Evolutionary conservation across 2,888 invertebrate species (phyloP).

Genomic region (Ischnus inquisitorius): DNA sequence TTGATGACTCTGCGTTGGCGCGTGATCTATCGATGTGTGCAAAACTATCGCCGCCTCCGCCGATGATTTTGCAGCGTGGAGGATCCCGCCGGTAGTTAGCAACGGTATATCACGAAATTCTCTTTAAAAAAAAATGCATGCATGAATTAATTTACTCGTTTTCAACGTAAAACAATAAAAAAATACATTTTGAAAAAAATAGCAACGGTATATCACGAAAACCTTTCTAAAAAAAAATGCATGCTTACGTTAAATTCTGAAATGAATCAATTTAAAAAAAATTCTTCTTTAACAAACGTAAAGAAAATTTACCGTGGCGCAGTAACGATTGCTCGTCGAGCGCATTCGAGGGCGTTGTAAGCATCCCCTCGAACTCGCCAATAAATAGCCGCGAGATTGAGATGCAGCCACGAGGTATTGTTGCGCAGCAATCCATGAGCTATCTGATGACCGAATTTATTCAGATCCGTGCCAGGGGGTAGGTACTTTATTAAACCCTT

Average conservation of each 20-base stretch:
- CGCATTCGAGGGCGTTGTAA: constrained; percentile 92
- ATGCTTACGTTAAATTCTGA: constrained; percentile 3
- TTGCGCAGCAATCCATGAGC: constrained; percentile 89
- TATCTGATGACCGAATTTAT: constrained; percentile 89
- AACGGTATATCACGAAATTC: constrained; percentile 91
- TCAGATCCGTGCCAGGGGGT: constrained; percentile 83
- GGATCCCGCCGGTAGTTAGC: constrained; percentile 90
- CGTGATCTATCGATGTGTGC: constrained; percentile 91
- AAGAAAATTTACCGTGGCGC: constrained; percentile 88
- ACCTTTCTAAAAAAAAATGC: constrained; percentile 86
- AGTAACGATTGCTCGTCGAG: constrained; percentile 91
- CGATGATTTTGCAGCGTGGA: constrained; percentile 89
- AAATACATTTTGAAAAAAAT: not conserved
- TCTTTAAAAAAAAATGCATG: constrained; percentile 85
- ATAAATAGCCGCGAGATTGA: constrained; percentile 92
- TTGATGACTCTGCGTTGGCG: constrained; percentile 87
- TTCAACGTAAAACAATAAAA: not conserved
- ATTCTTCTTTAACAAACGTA: not conserved
- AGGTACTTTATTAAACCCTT: constrained; percentile 85
- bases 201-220: constrained; percentile 91
- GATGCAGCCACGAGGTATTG: constrained; percentile 92
- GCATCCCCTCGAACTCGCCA: constrained; percentile 92
- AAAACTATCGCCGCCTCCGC: constrained; percentile 91
- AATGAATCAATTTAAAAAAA: not conserved
- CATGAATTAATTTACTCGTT: not conserved